These are phyloP conservation scores for Drosophila nr. fundita DNA, from an alignment of 2,888 invertebrate species.

Conservation along the genomic window DNA sequence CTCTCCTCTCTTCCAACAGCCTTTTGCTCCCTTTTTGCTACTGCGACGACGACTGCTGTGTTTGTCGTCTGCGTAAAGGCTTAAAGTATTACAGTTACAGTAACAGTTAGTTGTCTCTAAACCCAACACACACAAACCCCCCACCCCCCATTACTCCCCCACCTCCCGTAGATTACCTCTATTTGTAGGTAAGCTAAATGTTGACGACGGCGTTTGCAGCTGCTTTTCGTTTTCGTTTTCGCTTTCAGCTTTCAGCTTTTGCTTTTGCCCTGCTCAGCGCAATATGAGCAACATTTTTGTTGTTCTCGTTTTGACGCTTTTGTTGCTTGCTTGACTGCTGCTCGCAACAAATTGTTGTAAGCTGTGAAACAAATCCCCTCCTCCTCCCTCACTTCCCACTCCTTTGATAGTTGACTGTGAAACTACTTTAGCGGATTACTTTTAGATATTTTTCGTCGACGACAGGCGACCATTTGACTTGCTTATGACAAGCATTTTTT, in stretches of 20 bases:
- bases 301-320: constrained; percentile 21
- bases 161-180: background rate
- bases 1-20: too few species aligned
- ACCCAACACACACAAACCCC: background rate
- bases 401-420: constrained; percentile 27
- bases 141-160: background rate
- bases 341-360: constrained; percentile 77
- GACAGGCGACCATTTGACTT: constrained; percentile 54
- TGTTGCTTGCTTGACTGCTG: constrained; percentile 44
- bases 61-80: constrained; percentile 77
- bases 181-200: constrained; percentile 69
- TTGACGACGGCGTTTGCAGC: constrained; percentile 75
- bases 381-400: background rate
- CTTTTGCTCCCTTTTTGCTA: constrained; percentile 11
- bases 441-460: constrained; percentile 59
- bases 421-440: constrained; percentile 77
- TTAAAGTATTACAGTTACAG: constrained; percentile 79
- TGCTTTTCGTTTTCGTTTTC: constrained; percentile 58
- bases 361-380: constrained; percentile 73
- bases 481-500: constrained; percentile 35
- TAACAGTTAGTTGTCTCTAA: constrained; percentile 42
- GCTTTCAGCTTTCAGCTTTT: constrained; percentile 28
- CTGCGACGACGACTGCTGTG: constrained; percentile 27
- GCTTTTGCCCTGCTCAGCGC: constrained; percentile 40
- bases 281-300: constrained; percentile 71